A percentile compares a stretch with the other conserved stretches of the same genome.
Evolutionary conservation across 2,113 vertebrate genomes (phyloP).

Genomic region (Chaenogobius annularis): DNA sequence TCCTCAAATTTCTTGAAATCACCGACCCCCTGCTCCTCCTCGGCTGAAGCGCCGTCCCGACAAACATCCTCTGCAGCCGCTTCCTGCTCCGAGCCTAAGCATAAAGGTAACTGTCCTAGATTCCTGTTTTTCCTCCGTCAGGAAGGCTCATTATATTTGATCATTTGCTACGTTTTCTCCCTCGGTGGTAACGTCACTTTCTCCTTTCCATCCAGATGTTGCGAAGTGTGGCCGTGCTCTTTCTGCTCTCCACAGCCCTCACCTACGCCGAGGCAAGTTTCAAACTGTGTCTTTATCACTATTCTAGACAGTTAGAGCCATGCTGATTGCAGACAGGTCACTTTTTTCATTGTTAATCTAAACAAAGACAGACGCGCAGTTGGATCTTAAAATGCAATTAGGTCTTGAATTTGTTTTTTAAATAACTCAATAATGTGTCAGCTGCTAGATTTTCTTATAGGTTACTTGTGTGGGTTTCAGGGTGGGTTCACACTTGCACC

Average conservation of each 20-base stretch:
- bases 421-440: background rate
- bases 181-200: conserved; percentile 20
- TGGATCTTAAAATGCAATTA: background rate
- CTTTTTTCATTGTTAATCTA: background rate
- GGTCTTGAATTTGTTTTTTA: background rate
- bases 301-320: background rate
- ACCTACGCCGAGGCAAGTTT: conserved; percentile 74
- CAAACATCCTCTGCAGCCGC: conserved; percentile 25
- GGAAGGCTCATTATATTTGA: background rate
- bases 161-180: background rate
- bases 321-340: background rate
- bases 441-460: background rate
- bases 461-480: background rate
- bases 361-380: background rate
- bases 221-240: conserved; percentile 61
- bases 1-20: conserved; percentile 73
- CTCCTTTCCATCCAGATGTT: conserved; percentile 72
- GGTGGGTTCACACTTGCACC: too few species aligned
- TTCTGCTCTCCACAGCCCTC: conserved; percentile 64
- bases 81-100: conserved; percentile 12
- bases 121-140: conserved; percentile 15
- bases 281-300: background rate
- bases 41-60: conserved; percentile 33
- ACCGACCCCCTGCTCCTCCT: conserved; percentile 46
- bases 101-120: conserved; percentile 61